Evolutionary conservation across 1,140 invertebrate genomes (phyloP).

Genomic region (Eumaeus atala): DNA sequence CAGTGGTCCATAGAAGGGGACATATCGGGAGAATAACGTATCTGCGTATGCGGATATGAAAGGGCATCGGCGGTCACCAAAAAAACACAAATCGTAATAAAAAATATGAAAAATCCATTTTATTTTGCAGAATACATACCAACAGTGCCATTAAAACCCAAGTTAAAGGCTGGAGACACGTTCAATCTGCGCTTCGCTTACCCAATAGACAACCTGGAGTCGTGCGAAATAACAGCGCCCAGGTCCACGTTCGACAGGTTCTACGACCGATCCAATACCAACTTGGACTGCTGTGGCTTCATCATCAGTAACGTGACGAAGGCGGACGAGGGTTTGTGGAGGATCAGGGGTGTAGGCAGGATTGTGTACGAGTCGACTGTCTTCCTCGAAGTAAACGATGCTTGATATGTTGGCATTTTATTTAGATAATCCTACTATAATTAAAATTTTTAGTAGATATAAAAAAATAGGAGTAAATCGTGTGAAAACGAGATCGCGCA

Average conservation of each 20-base stretch:
- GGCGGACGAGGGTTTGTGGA: constrained; percentile 44
- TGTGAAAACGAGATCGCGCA: too few species aligned
- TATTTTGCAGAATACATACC: constrained; percentile 37
- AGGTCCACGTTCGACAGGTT: constrained; percentile 38
- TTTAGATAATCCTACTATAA: background rate
- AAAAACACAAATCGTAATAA: too few species aligned
- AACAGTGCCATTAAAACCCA: constrained; percentile 18
- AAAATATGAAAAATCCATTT: too few species aligned
- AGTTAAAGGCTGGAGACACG: constrained; percentile 26
- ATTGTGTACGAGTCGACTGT: constrained; percentile 41
- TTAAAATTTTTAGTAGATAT: too few species aligned
- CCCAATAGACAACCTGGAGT: constrained; percentile 34
- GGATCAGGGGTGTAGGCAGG: constrained; percentile 41
- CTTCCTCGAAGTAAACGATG: constrained; percentile 28
- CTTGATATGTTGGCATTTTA: constrained; percentile 14
- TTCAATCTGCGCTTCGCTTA: constrained; percentile 39
- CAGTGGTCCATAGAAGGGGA: too few species aligned
- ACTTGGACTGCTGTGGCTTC: constrained; percentile 38
- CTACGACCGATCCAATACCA: constrained; percentile 30
- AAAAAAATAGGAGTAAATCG: too few species aligned
- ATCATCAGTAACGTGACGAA: constrained; percentile 39
- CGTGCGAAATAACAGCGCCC: constrained; percentile 42
- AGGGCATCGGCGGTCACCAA: too few species aligned
- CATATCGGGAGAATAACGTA: too few species aligned
- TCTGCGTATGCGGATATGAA: too few species aligned